Evolutionary conservation across 2,888 invertebrate genomes (phyloP).

Genomic region (Sclerodermus sp.): DNA sequence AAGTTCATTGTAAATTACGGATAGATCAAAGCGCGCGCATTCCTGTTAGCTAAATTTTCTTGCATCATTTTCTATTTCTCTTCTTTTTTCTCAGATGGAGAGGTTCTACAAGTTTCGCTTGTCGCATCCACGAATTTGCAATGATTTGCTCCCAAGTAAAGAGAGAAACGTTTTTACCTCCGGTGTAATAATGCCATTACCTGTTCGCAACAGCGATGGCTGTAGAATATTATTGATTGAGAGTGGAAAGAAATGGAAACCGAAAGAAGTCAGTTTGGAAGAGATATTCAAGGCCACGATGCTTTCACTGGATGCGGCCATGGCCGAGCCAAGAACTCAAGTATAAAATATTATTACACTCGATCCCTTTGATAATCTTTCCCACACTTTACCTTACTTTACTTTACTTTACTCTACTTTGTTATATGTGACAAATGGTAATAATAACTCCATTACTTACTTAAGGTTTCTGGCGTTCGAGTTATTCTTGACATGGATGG

Average conservation of each 20-base stretch:
- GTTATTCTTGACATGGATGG: constrained; percentile 79
- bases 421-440: no score
- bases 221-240: constrained; percentile 71
- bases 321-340: constrained; percentile 79
- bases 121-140: constrained; percentile 66
- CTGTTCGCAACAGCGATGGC: constrained; percentile 69
- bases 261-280: constrained; percentile 66
- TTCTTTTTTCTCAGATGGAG: constrained; percentile 63
- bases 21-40: no score
- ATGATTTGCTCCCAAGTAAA: constrained; percentile 66
- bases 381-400: background rate
- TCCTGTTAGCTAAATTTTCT: no score
- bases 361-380: background rate
- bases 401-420: no score
- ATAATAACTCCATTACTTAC: background rate
- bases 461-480: constrained; percentile 68
- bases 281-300: constrained; percentile 74
- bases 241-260: constrained; percentile 76
- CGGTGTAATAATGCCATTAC: constrained; percentile 70
- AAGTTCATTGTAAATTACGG: no score
- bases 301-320: constrained; percentile 71
- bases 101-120: constrained; percentile 71
- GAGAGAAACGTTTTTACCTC: constrained; percentile 67
- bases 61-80: no score
- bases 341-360: constrained; percentile 21